phyloP scores from a whole-genome alignment of 2,113 vertebrate species.

The Vanacampus margaritifer region DNA sequence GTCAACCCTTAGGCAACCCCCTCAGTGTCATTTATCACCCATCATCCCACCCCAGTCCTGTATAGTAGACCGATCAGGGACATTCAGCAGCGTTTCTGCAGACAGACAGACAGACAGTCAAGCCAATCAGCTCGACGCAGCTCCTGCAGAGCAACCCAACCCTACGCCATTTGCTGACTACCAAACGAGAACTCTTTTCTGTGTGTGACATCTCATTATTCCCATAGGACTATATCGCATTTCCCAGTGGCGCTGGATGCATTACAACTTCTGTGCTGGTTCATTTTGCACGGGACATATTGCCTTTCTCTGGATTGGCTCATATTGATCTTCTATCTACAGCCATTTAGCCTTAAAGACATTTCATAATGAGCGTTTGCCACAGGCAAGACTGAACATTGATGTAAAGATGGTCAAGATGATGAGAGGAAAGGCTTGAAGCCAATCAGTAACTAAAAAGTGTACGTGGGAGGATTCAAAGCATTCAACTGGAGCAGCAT shows the following conservation, averaged over 20 bases:
- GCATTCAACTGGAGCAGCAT: neutral
- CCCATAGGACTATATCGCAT: conserved; percentile 18
- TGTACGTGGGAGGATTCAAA: neutral
- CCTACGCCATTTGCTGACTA: neutral
- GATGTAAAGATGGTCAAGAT: neutral
- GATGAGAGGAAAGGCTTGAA: neutral
- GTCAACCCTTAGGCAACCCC: conserved; percentile 41
- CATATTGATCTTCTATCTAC: conserved; percentile 28
- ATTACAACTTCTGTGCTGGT: neutral
- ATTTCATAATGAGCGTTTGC: neutral
- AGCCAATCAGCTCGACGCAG: conserved; percentile 21
- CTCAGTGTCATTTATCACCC: conserved; percentile 54
- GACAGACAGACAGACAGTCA: conserved; percentile 48
- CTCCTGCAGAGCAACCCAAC: conserved; percentile 1
- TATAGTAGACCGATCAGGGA: conserved; percentile 49
- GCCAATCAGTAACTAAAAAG: neutral
- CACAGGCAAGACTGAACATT: neutral
- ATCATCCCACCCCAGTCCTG: conserved; percentile 42
- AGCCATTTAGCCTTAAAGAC: conserved; percentile 21
- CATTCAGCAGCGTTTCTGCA: conserved; percentile 29
- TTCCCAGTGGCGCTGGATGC: conserved; percentile 6
- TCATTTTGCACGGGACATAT: neutral
- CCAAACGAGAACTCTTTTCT: conserved; percentile 11
- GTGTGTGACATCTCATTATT: conserved; percentile 36
- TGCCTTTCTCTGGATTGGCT: neutral